A percentile compares a stretch with the other conserved stretches of the same genome.
phyloP scores from a whole-genome alignment of 2,113 vertebrate genomes.

The Larimichthys polyactis region DNA sequence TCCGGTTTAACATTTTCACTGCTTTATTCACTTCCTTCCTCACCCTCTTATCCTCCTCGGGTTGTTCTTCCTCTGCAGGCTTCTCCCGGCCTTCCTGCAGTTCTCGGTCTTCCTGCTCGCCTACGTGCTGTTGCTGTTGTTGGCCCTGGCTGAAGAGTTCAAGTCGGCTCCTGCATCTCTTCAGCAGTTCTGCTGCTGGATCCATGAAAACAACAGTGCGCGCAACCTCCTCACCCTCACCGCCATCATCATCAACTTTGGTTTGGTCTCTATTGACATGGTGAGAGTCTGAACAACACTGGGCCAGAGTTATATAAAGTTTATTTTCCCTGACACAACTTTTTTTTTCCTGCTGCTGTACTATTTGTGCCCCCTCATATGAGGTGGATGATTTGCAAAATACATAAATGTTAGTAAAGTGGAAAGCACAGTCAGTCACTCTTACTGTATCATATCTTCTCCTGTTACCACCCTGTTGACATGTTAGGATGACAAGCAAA shows the following conservation, averaged over 20 bases:
- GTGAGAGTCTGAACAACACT: conserved; percentile 81
- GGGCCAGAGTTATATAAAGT: too few relatives aligned
- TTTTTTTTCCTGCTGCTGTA: not conserved
- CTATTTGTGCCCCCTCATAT: not conserved
- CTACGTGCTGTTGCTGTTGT: conserved; percentile 90
- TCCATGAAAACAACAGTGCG: conserved; percentile 95
- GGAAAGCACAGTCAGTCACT: not conserved
- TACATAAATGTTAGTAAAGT: not conserved
- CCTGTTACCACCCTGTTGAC: not conserved
- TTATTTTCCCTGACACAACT: not conserved
- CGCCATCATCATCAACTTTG: conserved; percentile 93
- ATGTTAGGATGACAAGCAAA: not conserved
- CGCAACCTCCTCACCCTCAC: conserved; percentile 93
- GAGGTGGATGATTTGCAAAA: not conserved
- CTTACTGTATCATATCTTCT: not conserved
- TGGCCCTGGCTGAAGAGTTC: conserved; percentile 94
- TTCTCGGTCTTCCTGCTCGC: conserved; percentile 91
- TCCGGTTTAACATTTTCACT: not conserved
- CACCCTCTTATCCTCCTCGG: not conserved
- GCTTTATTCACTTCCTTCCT: not conserved
- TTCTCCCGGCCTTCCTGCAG: conserved; percentile 88
- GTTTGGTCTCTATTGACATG: conserved; percentile 91
- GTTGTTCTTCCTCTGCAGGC: conserved; percentile 73
- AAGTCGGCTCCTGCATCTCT: conserved; percentile 88
- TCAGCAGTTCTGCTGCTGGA: conserved; percentile 94